Evolutionary conservation across 2,888 invertebrate genomes (phyloP), one percentile per base, ranked within the genome.

Genomic region (Cheilosia urbana): DNA sequence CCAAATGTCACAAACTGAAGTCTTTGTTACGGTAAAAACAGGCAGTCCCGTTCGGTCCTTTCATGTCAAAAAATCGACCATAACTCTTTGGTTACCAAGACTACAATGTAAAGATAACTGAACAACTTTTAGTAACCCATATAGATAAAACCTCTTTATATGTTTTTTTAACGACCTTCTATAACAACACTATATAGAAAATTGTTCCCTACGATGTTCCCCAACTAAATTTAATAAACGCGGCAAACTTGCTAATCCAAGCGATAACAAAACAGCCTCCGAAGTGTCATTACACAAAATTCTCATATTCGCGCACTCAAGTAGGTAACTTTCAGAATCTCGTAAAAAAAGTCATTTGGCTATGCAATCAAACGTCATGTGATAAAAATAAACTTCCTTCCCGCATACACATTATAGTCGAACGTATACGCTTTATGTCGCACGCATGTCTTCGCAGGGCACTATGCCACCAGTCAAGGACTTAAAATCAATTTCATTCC

Each of bases 401-500:
- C 62, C 17, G 11, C 24, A 19, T 15, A 42, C 27, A 37, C 21
- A 13, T 7, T 19, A 37, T 9, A 1, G 4, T 2, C 24, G 5
- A 7, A 17, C 11, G 4, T 9, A 19, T 30, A 4, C 27, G 15
- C 5, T 11, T 21, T 13, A 37, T 37, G 37, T 17, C 37, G 47
- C 37, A 30, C 5, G 19, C 9, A 17, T 47, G 17, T 27, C 7
- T 49, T 51, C 60, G 27, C 40, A 53, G 51, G 7, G 51, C 30
- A 63, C 30, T n/a, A n/a, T n/a, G 57, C 58, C 13, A 7, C 21
- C 49, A 45, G 73, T 58, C 65, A 42, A 60, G 55, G 13, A 47
- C 15, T 78, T 47, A 63, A 78, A 69, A 78, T 78, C 78, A 78
- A 69, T 69, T 78, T 71, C 63, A 57, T 71, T 71, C 55, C 69